Conservation (phyloP, 2,888 invertebrate genomes). For the Eretmocerus hayati region DNA sequence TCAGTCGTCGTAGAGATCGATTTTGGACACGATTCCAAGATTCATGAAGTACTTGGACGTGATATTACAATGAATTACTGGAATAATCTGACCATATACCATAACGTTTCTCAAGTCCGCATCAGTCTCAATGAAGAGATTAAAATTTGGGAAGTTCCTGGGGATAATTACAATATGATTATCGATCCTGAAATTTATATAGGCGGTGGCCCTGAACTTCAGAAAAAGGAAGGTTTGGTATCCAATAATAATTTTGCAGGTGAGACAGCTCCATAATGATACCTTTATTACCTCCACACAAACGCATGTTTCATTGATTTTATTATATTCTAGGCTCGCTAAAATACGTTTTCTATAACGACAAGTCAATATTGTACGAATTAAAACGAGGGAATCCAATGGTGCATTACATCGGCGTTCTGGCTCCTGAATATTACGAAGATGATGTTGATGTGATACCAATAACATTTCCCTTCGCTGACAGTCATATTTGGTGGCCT, state of each 20-base stretch:
- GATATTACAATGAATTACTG: slow-evolving; percentile 70
- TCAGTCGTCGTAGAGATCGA: slow-evolving; percentile 81
- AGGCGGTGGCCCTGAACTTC: slow-evolving; percentile 77
- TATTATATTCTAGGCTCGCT: slow-evolving; percentile 82
- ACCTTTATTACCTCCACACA: too few relatives aligned
- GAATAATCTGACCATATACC: slow-evolving; percentile 84
- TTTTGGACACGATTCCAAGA: slow-evolving; percentile 71
- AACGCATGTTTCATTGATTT: too few relatives aligned
- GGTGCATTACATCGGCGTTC: slow-evolving; percentile 71
- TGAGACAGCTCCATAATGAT: slow-evolving; percentile 11
- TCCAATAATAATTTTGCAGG: slow-evolving; percentile 77
- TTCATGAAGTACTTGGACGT: slow-evolving; percentile 61
- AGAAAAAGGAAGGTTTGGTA: slow-evolving; percentile 74
- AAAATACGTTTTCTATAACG: slow-evolving; percentile 89
- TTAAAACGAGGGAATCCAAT: slow-evolving; percentile 78
- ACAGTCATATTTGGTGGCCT: slow-evolving; percentile 86
- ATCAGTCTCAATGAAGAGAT: slow-evolving; percentile 71
- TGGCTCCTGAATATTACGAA: slow-evolving; percentile 78
- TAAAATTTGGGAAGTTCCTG: slow-evolving; percentile 64
- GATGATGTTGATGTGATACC: slow-evolving; percentile 81
- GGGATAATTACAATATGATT: slow-evolving; percentile 65
- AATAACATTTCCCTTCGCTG: slow-evolving; percentile 84
- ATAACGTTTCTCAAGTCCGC: slow-evolving; percentile 65
- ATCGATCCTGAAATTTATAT: slow-evolving; percentile 93
- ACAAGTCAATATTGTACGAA: slow-evolving; percentile 84